phyloP scores from a whole-genome alignment of 2,797 vertebrate species.

The Babyrousa celebensis region DNA sequence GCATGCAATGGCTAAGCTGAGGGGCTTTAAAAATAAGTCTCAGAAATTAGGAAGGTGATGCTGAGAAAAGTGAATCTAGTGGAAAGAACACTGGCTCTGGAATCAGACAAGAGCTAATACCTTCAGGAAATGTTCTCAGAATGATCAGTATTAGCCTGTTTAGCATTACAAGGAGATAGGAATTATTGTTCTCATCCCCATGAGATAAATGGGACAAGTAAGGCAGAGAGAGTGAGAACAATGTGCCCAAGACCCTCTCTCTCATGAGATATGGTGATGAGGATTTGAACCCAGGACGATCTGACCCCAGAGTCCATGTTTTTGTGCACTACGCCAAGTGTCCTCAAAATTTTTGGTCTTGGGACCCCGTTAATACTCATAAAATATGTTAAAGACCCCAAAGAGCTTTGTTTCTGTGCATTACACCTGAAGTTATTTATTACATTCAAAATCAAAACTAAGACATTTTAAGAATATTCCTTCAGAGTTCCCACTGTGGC shows the following conservation, averaged over 20 bases:
- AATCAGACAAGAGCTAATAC: neutral
- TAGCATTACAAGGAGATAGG: neutral
- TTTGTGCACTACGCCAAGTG: accelerated
- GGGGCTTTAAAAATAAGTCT: neutral
- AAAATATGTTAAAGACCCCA: neutral
- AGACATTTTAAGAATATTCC: neutral
- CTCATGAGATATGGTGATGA: neutral
- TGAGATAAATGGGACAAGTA: neutral
- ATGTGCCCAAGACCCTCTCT: neutral
- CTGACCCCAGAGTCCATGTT: neutral
- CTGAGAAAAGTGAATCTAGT: neutral
- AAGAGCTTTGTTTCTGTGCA: neutral
- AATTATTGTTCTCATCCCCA: neutral
- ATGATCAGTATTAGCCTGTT: neutral
- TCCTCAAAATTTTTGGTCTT: neutral
- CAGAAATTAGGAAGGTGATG: neutral
- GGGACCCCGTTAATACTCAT: neutral
- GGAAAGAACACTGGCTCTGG: neutral
- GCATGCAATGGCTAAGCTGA: neutral
- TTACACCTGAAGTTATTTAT: neutral
- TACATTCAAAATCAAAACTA: slow-evolving; percentile 48
- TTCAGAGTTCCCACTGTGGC: neutral
- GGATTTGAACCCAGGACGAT: neutral
- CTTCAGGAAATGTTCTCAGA: neutral
- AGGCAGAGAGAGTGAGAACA: neutral